Percentiles rank a stretch among this genome's conserved stretches.
phyloP scores from a whole-genome alignment of 2,113 vertebrate genomes.

The Lutjanus erythropterus region DNA sequence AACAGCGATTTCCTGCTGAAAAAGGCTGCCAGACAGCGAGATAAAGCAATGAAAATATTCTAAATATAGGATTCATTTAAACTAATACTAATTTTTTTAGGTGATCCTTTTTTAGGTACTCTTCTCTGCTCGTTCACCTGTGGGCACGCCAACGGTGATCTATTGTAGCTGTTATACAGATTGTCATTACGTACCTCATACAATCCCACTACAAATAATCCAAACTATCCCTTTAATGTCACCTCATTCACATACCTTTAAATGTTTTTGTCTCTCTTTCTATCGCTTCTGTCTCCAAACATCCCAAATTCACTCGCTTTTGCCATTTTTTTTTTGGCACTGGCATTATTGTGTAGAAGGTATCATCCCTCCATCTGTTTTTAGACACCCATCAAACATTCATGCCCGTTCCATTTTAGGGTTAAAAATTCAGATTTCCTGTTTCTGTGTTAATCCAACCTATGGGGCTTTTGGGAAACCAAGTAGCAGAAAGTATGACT shows the following conservation, averaged over 20 bases:
- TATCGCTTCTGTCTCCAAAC: background rate
- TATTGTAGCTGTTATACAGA: too few species aligned
- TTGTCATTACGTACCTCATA: too few species aligned
- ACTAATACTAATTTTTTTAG: too few species aligned
- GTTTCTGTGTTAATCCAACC: conserved; percentile 67
- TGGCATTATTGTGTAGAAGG: background rate
- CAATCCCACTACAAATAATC: too few species aligned
- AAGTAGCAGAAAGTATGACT: conserved; percentile 76
- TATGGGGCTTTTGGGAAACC: conserved; percentile 68
- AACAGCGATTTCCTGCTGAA: too few species aligned
- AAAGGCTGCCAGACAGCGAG: too few species aligned
- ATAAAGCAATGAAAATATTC: too few species aligned
- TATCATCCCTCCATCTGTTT: conserved; percentile 38
- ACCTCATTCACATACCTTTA: background rate
- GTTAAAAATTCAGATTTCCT: conserved; percentile 61
- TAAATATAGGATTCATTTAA: too few species aligned
- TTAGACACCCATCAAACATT: conserved; percentile 65
- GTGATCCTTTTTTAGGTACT: too few species aligned
- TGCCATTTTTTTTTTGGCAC: background rate
- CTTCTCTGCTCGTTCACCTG: too few species aligned
- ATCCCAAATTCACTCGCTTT: background rate
- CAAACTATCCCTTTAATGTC: too few species aligned
- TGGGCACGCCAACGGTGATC: too few species aligned
- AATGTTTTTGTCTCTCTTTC: background rate
- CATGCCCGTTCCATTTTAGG: conserved; percentile 52